phyloP scores from a whole-genome alignment of 2,113 vertebrate genomes.

The Hylia prasina region DNA sequence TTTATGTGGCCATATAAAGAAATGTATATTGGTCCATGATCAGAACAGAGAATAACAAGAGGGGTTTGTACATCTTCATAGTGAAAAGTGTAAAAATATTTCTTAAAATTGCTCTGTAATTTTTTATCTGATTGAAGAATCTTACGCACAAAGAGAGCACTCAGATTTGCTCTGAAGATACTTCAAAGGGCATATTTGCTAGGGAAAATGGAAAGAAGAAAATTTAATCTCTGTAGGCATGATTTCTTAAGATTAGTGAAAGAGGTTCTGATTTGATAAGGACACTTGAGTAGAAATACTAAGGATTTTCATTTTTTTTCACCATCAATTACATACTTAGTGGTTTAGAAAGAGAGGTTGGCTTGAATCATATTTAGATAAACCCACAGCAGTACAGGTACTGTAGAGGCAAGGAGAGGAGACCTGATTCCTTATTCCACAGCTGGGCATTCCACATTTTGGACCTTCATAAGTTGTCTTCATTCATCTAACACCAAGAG shows the following conservation, averaged over 20 bases:
- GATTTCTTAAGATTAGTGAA: not conserved
- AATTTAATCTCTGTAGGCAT: not conserved
- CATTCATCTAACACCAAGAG: not conserved
- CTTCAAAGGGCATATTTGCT: not conserved
- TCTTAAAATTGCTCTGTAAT: not conserved
- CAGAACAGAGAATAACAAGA: not conserved
- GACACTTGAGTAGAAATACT: not conserved
- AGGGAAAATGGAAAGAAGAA: not conserved
- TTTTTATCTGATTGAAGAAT: not conserved
- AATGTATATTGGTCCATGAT: not conserved
- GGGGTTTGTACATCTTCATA: fast-evolving
- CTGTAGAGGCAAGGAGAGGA: not conserved
- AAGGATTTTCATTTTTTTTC: not conserved
- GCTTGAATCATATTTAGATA: not conserved
- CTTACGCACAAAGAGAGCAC: not conserved
- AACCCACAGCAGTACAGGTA: not conserved
- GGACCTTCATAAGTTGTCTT: not conserved
- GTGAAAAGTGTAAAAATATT: not conserved
- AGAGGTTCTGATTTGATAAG: not conserved
- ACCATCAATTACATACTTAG: not conserved
- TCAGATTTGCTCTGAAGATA: not conserved
- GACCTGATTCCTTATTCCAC: not conserved
- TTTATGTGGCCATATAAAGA: not conserved
- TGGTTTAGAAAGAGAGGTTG: not conserved
- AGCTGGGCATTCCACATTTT: not conserved